These are phyloP conservation scores for Agonopterix heracliana DNA, from an alignment of 2,888 invertebrate genomes.

Conservation along the genomic window DNA sequence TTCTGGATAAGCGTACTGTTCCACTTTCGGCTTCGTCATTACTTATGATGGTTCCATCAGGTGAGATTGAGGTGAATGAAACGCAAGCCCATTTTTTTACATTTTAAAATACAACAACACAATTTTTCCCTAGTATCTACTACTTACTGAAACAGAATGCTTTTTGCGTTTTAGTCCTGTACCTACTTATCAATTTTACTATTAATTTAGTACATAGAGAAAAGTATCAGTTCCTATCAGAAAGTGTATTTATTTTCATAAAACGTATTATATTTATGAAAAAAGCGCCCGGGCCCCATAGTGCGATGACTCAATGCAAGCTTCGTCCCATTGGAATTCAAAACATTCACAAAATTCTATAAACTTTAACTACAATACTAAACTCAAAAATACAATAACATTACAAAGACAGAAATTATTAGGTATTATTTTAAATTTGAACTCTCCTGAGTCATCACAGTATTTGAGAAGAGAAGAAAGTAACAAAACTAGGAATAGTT, in stretches of 20 bases:
- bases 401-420: slow-evolving; percentile 31
- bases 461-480: slow-evolving; percentile 49
- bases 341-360: slow-evolving; percentile 17
- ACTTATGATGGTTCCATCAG: too few species aligned
- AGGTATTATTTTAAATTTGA: slow-evolving; percentile 30
- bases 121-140: too few species aligned
- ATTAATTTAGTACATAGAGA: too few species aligned
- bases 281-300: slow-evolving; percentile 54
- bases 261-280: slow-evolving; percentile 5
- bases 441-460: slow-evolving; percentile 74
- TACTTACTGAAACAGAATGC: too few species aligned
- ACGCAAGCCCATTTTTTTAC: too few species aligned
- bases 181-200: too few species aligned
- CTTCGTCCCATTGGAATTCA: slow-evolving; percentile 64
- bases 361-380: slow-evolving; percentile 19
- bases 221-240: slow-evolving; percentile 20
- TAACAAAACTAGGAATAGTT: slow-evolving; percentile 21
- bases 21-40: too few species aligned
- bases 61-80: too few species aligned
- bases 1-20: too few species aligned
- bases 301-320: slow-evolving; percentile 77
- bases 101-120: too few species aligned
- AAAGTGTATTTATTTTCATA: slow-evolving; percentile 22
- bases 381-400: slow-evolving; percentile 22
- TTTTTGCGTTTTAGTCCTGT: too few species aligned